Evolutionary conservation across 2,888 invertebrate genomes (phyloP).

Genomic region (Diogma glabrata): DNA sequence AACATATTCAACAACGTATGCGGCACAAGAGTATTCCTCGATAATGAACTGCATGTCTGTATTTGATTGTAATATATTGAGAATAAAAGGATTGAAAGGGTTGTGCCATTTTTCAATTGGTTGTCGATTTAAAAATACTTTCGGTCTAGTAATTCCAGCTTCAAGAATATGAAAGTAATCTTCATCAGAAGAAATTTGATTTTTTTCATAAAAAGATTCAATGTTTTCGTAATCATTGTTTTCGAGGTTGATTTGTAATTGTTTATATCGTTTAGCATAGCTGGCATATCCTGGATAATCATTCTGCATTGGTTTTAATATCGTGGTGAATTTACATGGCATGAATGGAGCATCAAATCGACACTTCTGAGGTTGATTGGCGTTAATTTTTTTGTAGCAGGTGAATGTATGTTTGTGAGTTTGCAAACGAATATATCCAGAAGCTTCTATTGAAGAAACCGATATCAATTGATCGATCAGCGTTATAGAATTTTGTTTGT

Average conservation of each 20-base stretch:
- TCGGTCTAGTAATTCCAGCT: too few species aligned
- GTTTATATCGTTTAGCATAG: conserved; percentile 11
- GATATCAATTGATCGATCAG: too few species aligned
- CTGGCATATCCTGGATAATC: background rate
- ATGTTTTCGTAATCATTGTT: conserved; percentile 18
- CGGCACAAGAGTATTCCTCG: too few species aligned
- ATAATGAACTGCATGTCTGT: conserved; percentile 10
- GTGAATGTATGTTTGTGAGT: too few species aligned
- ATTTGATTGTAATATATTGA: conserved; percentile 5
- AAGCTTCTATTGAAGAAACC: too few species aligned
- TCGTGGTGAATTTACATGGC: conserved; percentile 20
- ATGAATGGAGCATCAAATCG: conserved; percentile 25
- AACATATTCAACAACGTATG: too few species aligned
- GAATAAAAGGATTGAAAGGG: conserved; percentile 9
- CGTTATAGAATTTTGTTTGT: too few species aligned
- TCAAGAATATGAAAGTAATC: too few species aligned
- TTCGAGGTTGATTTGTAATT: conserved; percentile 23
- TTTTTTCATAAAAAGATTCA: background rate
- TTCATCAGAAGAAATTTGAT: background rate
- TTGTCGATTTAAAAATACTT: too few species aligned
- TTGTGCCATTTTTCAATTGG: too few species aligned
- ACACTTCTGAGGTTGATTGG: conserved; percentile 18
- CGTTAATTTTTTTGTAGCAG: conserved; percentile 11
- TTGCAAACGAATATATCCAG: conserved; percentile 21
- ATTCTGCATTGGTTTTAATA: conserved; percentile 15